These are phyloP conservation scores for Ctenoplectra terminalis DNA, from an alignment of 1,140 invertebrate genomes.

Conservation along the genomic window DNA sequence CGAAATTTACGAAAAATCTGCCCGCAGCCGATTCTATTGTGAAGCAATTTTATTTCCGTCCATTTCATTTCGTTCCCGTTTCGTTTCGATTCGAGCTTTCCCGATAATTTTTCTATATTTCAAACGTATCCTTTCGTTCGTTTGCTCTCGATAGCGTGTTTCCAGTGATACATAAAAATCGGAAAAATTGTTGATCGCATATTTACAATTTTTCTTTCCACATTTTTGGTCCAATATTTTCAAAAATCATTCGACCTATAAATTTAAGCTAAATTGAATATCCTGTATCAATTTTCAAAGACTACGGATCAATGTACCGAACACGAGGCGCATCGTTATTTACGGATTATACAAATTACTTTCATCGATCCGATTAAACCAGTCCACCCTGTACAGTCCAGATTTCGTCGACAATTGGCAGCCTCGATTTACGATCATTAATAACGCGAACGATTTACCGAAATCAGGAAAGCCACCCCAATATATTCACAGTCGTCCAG, in stretches of 20 bases:
- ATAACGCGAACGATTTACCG: constrained; percentile 33
- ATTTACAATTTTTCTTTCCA: not conserved
- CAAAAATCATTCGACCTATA: not conserved
- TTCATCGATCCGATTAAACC: constrained; percentile 31
- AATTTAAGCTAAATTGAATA: not conserved
- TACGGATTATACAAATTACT: constrained; percentile 11
- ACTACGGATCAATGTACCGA: not conserved
- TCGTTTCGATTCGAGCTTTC: not conserved
- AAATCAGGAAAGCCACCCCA: constrained; percentile 44
- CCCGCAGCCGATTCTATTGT: too few species aligned
- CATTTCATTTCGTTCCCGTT: not conserved
- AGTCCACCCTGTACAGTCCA: not conserved
- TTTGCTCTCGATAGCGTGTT: not conserved
- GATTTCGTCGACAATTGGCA: constrained; percentile 3
- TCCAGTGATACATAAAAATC: not conserved
- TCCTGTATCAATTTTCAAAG: not conserved
- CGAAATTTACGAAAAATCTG: not conserved
- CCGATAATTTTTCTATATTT: constrained; percentile 1
- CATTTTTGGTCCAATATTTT: too few species aligned
- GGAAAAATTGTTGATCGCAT: too few species aligned
- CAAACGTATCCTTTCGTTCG: not conserved
- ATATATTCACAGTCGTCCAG: not conserved
- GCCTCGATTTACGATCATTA: constrained; percentile 48
- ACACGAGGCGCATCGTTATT: constrained; percentile 9
- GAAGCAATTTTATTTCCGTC: not conserved